A percentile compares a stretch with the other conserved stretches of the same genome.
phyloP scores from a whole-genome alignment of 1,140 invertebrate genomes.

The Meloidogyne hapla region DNA sequence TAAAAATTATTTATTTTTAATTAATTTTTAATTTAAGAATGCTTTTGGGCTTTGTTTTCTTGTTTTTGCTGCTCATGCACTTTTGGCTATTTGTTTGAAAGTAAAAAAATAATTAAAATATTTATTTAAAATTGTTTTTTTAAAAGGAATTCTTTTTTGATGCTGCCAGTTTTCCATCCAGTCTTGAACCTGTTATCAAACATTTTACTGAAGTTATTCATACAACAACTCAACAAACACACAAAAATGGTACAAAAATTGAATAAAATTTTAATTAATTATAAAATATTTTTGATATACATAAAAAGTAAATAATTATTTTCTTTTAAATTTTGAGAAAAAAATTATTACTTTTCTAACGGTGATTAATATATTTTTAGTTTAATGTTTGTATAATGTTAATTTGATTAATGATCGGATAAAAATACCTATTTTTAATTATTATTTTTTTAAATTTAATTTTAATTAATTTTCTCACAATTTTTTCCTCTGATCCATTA shows the following conservation, averaged over 20 bases:
- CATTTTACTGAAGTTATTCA: background rate
- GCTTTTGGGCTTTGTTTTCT: constrained; percentile 42
- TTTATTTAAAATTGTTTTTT: constrained; percentile 13
- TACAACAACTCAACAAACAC: background rate
- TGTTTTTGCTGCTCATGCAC: constrained; percentile 40
- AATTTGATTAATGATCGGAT: no score
- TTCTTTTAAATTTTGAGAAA: background rate
- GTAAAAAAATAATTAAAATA: constrained; percentile 5
- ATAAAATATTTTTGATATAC: background rate
- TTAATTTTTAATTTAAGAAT: constrained; percentile 7
- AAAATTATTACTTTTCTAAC: no score
- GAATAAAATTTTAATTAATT: no score
- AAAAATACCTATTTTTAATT: no score
- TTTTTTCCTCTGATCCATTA: no score
- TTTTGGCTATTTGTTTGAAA: constrained; percentile 46
- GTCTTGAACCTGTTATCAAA: background rate
- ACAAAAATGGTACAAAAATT: background rate
- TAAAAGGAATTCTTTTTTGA: constrained; percentile 30
- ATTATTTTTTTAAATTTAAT: no score
- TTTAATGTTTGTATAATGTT: no score
- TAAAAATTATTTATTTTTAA: background rate
- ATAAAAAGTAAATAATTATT: background rate
- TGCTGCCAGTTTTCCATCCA: background rate
- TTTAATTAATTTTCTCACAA: no score
- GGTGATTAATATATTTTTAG: no score